phyloP scores from a whole-genome alignment of 2,888 invertebrate genomes.

The Oxystoma pomonae region DNA sequence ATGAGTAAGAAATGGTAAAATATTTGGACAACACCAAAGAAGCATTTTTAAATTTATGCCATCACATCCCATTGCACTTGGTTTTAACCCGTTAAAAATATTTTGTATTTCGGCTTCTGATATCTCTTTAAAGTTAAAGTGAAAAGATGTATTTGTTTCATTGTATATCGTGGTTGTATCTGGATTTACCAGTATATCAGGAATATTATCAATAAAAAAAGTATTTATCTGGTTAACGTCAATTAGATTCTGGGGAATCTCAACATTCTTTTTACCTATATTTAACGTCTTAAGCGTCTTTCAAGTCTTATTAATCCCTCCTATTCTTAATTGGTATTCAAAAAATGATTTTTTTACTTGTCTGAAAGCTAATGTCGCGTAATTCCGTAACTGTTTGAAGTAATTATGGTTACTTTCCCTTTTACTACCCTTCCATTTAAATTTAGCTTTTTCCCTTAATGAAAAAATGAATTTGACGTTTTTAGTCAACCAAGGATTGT shows the following conservation, averaged over 20 bases:
- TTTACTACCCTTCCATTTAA: background rate
- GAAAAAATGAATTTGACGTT: background rate
- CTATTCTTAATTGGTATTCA: background rate
- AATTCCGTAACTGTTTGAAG: background rate
- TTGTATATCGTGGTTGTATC: background rate
- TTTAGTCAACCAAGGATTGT: background rate
- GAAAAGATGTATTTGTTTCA: background rate
- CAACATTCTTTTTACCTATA: background rate
- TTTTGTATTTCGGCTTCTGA: background rate
- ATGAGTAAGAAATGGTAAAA: conserved; percentile 4
- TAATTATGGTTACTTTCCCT: background rate
- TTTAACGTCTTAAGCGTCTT: background rate
- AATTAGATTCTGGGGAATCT: background rate
- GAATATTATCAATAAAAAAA: background rate
- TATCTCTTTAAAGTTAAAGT: background rate
- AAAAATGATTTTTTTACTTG: background rate
- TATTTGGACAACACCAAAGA: background rate
- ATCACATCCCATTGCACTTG: background rate
- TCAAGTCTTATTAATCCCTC: background rate
- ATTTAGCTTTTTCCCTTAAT: background rate
- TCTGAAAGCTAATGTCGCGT: background rate
- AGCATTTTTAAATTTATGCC: conserved; percentile 3
- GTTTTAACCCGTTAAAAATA: background rate
- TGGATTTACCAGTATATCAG: background rate
- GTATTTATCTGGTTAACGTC: background rate